phyloP scores from a whole-genome alignment of 2,797 vertebrate genomes.

The Chelon auratus region DNA sequence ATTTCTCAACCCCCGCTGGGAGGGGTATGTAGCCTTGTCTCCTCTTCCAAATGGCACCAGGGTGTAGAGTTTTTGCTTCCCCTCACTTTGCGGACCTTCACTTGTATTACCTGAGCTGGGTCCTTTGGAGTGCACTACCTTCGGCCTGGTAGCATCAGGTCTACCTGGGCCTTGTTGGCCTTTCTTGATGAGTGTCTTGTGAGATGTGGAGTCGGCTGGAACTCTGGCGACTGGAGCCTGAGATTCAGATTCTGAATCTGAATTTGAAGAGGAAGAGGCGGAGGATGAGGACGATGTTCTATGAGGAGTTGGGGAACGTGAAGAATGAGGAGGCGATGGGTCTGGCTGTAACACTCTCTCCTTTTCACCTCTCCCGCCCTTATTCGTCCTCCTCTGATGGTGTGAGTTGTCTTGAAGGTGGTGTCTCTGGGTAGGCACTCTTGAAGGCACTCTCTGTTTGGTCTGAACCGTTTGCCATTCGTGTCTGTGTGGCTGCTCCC shows the following conservation, averaged over 20 bases:
- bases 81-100: conserved; percentile 85
- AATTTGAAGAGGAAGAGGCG: conserved; percentile 67
- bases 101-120: conserved; percentile 80
- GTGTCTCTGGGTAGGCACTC: conserved; percentile 69
- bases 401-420: conserved; percentile 67
- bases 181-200: conserved; percentile 80
- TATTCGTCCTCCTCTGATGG: conserved; percentile 64
- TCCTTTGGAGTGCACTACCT: conserved; percentile 46
- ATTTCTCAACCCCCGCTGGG: conserved; percentile 89
- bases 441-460: conserved; percentile 73
- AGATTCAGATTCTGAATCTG: conserved; percentile 76
- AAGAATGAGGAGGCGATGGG: conserved; percentile 68
- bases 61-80: conserved; percentile 92
- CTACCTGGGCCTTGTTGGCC: conserved; percentile 68
- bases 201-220: conserved; percentile 82
- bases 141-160: conserved; percentile 50
- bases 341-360: conserved; percentile 63
- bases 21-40: conserved; percentile 83
- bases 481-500: conserved; percentile 68
- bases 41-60: conserved; percentile 95
- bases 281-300: conserved; percentile 70
- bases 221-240: conserved; percentile 83
- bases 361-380: conserved; percentile 60
- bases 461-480: conserved; percentile 75
- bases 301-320: conserved; percentile 72